Conservation (phyloP, 2,797 vertebrate species). For the Notolabrus celidotus region DNA sequence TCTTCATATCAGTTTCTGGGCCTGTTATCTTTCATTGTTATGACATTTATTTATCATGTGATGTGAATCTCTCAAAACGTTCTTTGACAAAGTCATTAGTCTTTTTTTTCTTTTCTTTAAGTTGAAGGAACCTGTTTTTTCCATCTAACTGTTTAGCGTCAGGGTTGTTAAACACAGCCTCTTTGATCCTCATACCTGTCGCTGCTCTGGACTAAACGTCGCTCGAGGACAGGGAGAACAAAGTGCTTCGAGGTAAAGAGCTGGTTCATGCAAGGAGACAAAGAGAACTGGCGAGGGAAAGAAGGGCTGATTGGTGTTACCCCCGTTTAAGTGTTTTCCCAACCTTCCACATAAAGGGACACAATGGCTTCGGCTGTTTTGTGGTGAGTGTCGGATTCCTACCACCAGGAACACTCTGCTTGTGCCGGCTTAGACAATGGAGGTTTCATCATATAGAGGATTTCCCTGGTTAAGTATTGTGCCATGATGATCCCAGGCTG, state of each 20-base stretch:
- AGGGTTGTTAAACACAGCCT: neutral
- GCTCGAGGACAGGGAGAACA: neutral
- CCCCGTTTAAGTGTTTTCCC: neutral
- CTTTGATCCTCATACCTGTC: slow-evolving; percentile 18
- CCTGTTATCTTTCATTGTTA: neutral
- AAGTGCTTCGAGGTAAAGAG: slow-evolving; percentile 5
- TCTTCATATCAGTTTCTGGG: no score
- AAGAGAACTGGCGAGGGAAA: slow-evolving; percentile 28
- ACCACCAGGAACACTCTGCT: neutral
- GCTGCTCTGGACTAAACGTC: neutral
- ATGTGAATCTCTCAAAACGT: slow-evolving; percentile 13
- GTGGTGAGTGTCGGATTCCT: slow-evolving; percentile 31
- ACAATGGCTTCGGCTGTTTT: slow-evolving; percentile 16
- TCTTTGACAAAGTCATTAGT: neutral
- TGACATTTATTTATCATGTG: neutral
- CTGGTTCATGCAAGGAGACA: slow-evolving; percentile 13
- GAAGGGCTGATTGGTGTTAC: neutral
- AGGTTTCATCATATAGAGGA: slow-evolving; percentile 17
- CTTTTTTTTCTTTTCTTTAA: neutral
- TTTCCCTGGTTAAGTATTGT: slow-evolving; percentile 3
- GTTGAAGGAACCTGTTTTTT: neutral
- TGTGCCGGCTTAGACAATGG: slow-evolving; percentile 9
- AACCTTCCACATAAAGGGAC: neutral
- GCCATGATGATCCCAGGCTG: slow-evolving; percentile 1
- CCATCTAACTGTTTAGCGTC: neutral